These are phyloP conservation scores for Cromileptes altivelis DNA, from an alignment of 2,113 vertebrate genomes.

Conservation along the genomic window DNA sequence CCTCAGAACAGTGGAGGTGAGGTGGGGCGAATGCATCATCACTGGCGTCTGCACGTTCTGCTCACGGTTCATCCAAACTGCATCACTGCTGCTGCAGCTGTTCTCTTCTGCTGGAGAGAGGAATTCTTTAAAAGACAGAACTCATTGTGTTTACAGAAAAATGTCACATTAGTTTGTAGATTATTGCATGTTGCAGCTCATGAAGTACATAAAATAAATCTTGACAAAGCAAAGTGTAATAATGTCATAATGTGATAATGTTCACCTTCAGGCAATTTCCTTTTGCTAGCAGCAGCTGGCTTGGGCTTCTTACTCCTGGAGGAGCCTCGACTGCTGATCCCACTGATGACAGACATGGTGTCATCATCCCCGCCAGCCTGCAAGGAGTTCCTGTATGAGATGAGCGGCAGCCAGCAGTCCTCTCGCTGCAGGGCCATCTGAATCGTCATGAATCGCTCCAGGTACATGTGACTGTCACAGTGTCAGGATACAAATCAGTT, in stretches of 20 bases:
- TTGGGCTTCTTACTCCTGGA: slow-evolving; percentile 94
- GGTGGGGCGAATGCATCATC: slow-evolving; percentile 95
- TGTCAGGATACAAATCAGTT: slow-evolving; percentile 13
- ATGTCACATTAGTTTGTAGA: background rate
- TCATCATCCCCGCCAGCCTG: slow-evolving; percentile 95
- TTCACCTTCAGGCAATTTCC: slow-evolving; percentile 94
- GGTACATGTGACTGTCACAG: slow-evolving; percentile 91
- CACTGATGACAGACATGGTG: slow-evolving; percentile 96
- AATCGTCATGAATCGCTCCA: slow-evolving; percentile 99
- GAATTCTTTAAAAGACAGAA: background rate
- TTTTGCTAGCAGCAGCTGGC: slow-evolving; percentile 89
- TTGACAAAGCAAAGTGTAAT: background rate
- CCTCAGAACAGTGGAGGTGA: slow-evolving; percentile 94
- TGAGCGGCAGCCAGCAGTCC: slow-evolving; percentile 98
- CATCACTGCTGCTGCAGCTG: slow-evolving; percentile 92
- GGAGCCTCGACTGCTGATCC: slow-evolving; percentile 93
- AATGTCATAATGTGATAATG: too few relatives aligned
- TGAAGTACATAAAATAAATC: background rate
- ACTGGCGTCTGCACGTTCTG: slow-evolving; percentile 92
- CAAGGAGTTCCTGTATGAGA: slow-evolving; percentile 97
- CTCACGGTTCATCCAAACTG: slow-evolving; percentile 87
- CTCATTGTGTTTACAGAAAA: background rate
- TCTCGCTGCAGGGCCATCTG: slow-evolving; percentile 97
- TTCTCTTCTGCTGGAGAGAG: slow-evolving; percentile 89
- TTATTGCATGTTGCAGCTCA: background rate